Conservation (phyloP, 2,797 vertebrate genomes). For the Ambastaia sidthimunki region DNA sequence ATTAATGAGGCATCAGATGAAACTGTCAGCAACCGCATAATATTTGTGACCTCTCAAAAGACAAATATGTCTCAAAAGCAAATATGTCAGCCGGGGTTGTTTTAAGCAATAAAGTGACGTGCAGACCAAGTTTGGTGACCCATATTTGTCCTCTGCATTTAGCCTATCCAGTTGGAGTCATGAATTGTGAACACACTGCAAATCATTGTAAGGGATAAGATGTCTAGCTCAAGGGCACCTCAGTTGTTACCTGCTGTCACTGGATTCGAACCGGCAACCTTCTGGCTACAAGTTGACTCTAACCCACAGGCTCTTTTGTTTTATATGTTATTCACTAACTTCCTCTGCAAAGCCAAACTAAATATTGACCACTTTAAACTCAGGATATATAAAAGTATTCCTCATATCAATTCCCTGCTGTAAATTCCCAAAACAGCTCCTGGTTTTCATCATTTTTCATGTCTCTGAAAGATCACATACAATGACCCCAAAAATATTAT, state of each 20-base stretch:
- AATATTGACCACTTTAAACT: slow-evolving; percentile 28
- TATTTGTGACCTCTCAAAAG: slow-evolving; percentile 7
- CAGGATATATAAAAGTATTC: slow-evolving; percentile 4
- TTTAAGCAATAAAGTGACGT: not conserved
- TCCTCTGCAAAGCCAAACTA: slow-evolving; percentile 33
- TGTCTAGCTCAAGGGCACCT: too few relatives aligned
- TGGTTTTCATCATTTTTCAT: slow-evolving; percentile 33
- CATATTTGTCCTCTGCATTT: too few relatives aligned
- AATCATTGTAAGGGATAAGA: too few relatives aligned
- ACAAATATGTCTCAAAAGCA: slow-evolving; percentile 15
- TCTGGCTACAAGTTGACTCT: too few relatives aligned
- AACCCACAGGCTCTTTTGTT: not conserved
- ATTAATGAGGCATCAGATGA: slow-evolving; percentile 25
- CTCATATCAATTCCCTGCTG: slow-evolving; percentile 9
- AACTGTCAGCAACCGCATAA: slow-evolving; percentile 15
- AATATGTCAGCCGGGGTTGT: slow-evolving; percentile 18
- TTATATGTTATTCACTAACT: not conserved
- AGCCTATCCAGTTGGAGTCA: too few relatives aligned
- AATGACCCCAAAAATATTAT: not conserved
- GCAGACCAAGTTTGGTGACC: too few relatives aligned
- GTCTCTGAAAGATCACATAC: not conserved
- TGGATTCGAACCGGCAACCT: too few relatives aligned
- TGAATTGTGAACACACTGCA: too few relatives aligned
- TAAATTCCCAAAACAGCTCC: slow-evolving; percentile 3
- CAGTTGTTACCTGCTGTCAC: too few relatives aligned